These are phyloP conservation scores for Folsomia candida DNA, from an alignment of 2,888 invertebrate genomes.

Conservation along the genomic window DNA sequence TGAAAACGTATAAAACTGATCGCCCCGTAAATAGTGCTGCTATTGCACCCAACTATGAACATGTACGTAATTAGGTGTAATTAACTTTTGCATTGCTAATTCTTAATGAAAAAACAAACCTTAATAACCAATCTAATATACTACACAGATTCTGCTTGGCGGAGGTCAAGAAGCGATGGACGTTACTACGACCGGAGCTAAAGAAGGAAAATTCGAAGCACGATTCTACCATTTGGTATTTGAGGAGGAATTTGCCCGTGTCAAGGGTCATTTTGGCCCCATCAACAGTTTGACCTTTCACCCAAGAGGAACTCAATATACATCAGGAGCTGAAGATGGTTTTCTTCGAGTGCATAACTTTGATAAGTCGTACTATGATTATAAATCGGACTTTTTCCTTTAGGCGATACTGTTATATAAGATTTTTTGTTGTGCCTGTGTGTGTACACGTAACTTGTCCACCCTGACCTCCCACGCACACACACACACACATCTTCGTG, in stretches of 20 bases:
- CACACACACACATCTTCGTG: background rate
- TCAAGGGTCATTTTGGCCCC: constrained; percentile 99
- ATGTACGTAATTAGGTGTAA: constrained; percentile 61
- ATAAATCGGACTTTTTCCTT: constrained; percentile 76
- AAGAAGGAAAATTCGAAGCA: constrained; percentile 95
- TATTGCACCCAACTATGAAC: constrained; percentile 90
- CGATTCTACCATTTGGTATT: constrained; percentile 91
- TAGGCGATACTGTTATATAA: constrained; percentile 16
- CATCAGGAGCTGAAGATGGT: constrained; percentile 98
- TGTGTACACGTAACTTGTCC: no score
- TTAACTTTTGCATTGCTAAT: background rate
- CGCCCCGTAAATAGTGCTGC: constrained; percentile 97
- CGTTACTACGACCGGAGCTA: constrained; percentile 89
- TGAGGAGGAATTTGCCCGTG: constrained; percentile 92
- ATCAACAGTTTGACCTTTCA: constrained; percentile 98
- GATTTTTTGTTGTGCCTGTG: no score
- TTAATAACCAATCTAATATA: no score
- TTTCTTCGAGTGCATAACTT: constrained; percentile 94
- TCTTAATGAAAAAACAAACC: no score
- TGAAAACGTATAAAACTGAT: constrained; percentile 97
- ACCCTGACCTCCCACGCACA: no score
- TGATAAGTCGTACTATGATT: constrained; percentile 94
- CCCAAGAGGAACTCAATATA: constrained; percentile 94
- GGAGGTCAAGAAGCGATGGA: constrained; percentile 99
- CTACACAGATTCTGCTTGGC: constrained; percentile 76